Evolutionary conservation across 1,140 invertebrate species (phyloP), one percentile per base, ranked within the genome.

Genomic region (Chymomyza costata): DNA sequence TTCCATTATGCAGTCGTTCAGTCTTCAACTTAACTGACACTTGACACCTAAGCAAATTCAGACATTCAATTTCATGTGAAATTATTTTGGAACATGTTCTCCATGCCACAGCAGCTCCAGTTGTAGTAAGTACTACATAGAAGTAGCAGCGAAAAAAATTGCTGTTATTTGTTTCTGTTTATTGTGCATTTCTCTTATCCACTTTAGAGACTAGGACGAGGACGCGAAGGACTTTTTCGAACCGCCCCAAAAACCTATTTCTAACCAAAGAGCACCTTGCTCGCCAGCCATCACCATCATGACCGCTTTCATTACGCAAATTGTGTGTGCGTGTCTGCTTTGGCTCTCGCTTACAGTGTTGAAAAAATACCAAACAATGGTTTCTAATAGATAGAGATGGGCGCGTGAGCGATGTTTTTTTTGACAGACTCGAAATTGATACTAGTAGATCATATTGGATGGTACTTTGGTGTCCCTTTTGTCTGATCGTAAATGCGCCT

Each of bases 31-130:
- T 58, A 63, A 65, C 63, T 65, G 63, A 65, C 63, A 65, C 63
- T 63, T 65, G 63, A 65, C 63, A 65, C 63, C 63, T 65, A 63
- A 65, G 63, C 63, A 65, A 65, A 65, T 53, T 65, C 59, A 65
- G 63, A 63, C 63, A 65, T 65, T 65, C 63, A 63, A 65, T 65
- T 65, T 63, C 59, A 65, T 65, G 63, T 65, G 59, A 65, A 65
- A 65, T 65, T 65, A 63, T 65, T 65, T 63, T 44, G 39, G 31
- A 63, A 56, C 46, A 52, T 62, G 62, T 62, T 65, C 38, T 52
- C n/a, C n/a, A n/a, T n/a, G n/a, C n/a, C n/a, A n/a, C n/a, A n/a
- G n/a, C n/a, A n/a, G n/a, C n/a, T n/a, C n/a, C n/a, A n/a, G n/a
- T n/a, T n/a, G n/a, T n/a, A n/a, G n/a, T n/a, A n/a, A n/a, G 15